Conservation (phyloP, 2,113 vertebrate genomes). For the Sialia sialis region DNA sequence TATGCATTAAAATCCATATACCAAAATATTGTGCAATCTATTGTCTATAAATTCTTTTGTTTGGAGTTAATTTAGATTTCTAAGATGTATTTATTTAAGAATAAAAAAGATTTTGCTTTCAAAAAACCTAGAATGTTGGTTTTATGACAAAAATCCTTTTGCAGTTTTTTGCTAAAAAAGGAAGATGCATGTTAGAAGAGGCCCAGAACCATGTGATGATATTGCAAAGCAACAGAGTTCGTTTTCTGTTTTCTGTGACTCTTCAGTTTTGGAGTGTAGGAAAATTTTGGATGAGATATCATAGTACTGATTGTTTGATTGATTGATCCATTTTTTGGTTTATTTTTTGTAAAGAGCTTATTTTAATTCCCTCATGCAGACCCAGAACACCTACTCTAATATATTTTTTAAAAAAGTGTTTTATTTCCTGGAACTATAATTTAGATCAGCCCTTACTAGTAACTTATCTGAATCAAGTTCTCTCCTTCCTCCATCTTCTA, state of each 20-base stretch:
- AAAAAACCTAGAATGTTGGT: not conserved
- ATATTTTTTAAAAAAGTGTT: fast-evolving
- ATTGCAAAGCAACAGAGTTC: not conserved
- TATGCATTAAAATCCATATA: not conserved
- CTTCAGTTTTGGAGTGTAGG: not conserved
- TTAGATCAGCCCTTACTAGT: not conserved
- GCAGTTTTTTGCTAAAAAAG: not conserved
- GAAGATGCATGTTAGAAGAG: not conserved
- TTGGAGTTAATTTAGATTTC: not conserved
- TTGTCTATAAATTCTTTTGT: not conserved
- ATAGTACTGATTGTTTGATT: not conserved
- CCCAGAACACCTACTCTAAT: not conserved
- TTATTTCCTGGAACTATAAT: not conserved
- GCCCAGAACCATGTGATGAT: not conserved
- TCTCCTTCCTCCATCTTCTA: not conserved
- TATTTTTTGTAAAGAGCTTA: not conserved
- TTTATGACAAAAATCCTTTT: not conserved
- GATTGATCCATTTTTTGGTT: not conserved
- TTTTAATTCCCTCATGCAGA: not conserved
- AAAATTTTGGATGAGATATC: not conserved
- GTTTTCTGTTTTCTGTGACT: not conserved
- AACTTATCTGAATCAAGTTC: not conserved
- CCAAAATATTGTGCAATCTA: not conserved
- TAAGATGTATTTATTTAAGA: not conserved
- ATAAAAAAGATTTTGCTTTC: not conserved